Conservation (phyloP, 2,888 invertebrate species). For the Opisthograptis luteolata region DNA sequence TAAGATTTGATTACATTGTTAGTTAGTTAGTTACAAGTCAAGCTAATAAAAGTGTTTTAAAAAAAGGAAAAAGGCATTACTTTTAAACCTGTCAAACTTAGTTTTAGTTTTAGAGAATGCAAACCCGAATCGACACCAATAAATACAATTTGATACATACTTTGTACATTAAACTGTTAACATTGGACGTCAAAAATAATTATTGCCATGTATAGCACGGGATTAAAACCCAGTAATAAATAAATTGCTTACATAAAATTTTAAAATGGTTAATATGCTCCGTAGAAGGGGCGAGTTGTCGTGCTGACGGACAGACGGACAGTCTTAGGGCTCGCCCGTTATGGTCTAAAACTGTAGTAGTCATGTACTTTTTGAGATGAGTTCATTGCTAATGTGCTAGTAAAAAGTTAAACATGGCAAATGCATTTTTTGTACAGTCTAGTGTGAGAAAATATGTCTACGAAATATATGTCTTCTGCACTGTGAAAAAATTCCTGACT, state of each 20-base stretch:
- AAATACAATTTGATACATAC: constrained; percentile 11
- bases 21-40: too few relatives aligned
- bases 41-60: too few relatives aligned
- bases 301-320: constrained; percentile 68
- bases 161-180: constrained; percentile 30
- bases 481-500: too few relatives aligned
- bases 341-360: constrained; percentile 44
- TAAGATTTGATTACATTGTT: too few relatives aligned
- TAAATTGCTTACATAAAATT: constrained; percentile 75
- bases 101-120: too few relatives aligned
- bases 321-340: constrained; percentile 42
- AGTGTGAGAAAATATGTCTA: constrained; percentile 20
- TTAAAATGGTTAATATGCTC: constrained; percentile 69
- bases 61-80: too few relatives aligned
- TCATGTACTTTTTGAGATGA: constrained; percentile 38
- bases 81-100: too few relatives aligned
- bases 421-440: constrained; percentile 10
- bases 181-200: constrained; percentile 57
- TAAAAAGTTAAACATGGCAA: constrained; percentile 24
- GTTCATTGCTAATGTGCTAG: constrained; percentile 35
- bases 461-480: neutral
- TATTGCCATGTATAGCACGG: constrained; percentile 52
- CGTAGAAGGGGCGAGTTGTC: constrained; percentile 58
- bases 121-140: too few relatives aligned
- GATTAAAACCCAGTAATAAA: constrained; percentile 57